phyloP scores from a whole-genome alignment of 1,140 invertebrate genomes.

The Tenebrio molitor region DNA sequence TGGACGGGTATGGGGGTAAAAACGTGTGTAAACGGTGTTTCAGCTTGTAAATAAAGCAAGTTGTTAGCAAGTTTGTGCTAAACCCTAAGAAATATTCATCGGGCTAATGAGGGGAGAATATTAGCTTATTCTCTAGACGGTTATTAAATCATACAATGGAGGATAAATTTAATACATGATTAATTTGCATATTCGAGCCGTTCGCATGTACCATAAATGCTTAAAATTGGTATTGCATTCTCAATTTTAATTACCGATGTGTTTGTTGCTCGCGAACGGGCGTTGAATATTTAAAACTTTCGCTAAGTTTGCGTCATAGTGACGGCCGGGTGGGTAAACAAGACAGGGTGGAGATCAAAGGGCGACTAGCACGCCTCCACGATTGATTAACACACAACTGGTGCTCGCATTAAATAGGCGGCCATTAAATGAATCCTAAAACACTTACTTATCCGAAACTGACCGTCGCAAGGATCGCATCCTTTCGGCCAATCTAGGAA shows the following conservation, averaged over 20 bases:
- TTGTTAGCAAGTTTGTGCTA: constrained; percentile 16
- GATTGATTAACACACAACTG: constrained; percentile 52
- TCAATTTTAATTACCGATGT: constrained; percentile 49
- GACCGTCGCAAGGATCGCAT: constrained; percentile 47
- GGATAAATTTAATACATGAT: constrained; percentile 13
- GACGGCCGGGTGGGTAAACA: constrained; percentile 47
- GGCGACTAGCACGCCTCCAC: constrained; percentile 41
- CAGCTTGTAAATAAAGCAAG: constrained; percentile 18
- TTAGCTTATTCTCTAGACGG: constrained; percentile 24
- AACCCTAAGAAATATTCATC: constrained; percentile 20
- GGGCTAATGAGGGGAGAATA: constrained; percentile 20
- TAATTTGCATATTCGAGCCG: neutral
- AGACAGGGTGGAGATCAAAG: constrained; percentile 50
- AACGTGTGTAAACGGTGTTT: too few relatives aligned
- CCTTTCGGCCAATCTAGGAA: constrained; percentile 21
- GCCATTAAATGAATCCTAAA: constrained; percentile 54
- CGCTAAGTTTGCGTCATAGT: constrained; percentile 49
- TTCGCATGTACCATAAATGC: constrained; percentile 27
- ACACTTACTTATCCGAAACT: constrained; percentile 50
- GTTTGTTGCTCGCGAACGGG: constrained; percentile 48
- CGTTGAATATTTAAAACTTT: constrained; percentile 54
- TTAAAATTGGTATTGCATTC: constrained; percentile 35
- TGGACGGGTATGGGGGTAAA: too few relatives aligned
- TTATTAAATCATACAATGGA: constrained; percentile 23
- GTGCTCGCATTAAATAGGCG: constrained; percentile 42